These are phyloP conservation scores for Euclidia mi DNA, from an alignment of 2,888 invertebrate species.

Conservation along the genomic window DNA sequence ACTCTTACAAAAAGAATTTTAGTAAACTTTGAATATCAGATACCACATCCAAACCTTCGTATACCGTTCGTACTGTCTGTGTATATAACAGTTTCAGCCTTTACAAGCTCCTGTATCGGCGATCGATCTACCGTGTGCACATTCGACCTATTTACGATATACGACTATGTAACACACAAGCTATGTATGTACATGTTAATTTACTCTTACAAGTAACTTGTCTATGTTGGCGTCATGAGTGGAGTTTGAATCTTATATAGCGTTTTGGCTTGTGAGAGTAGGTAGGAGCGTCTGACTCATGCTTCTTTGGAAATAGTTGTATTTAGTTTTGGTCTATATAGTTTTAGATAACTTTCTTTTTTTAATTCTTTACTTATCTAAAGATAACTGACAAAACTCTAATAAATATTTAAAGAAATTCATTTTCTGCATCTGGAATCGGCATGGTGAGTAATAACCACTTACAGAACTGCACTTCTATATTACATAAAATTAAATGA, in stretches of 20 bases:
- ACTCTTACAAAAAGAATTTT: too few species aligned
- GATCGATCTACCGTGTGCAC: slow-evolving; percentile 44
- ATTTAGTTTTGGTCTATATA: too few species aligned
- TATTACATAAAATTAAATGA: too few species aligned
- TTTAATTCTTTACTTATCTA: too few species aligned
- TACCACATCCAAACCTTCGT: slow-evolving; percentile 9
- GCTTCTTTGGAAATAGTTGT: too few species aligned
- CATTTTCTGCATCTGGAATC: too few species aligned
- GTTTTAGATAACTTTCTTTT: too few species aligned
- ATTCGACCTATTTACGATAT: slow-evolving; percentile 43
- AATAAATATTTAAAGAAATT: too few species aligned
- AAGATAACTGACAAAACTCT: too few species aligned
- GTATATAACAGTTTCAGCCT: slow-evolving; percentile 51
- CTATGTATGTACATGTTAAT: slow-evolving; percentile 20
- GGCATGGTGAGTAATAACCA: too few species aligned
- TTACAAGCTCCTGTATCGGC: slow-evolving; percentile 48
- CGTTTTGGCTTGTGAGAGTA: neutral
- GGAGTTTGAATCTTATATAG: slow-evolving; percentile 5
- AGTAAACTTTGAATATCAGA: neutral
- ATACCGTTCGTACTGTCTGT: slow-evolving; percentile 22
- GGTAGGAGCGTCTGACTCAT: too few species aligned
- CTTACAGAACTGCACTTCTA: too few species aligned
- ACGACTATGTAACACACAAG: slow-evolving; percentile 29
- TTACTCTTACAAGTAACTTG: slow-evolving; percentile 5
- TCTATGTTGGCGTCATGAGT: slow-evolving; percentile 1